Conservation (phyloP, 2,113 vertebrate species). For the Elephas maximus region DNA sequence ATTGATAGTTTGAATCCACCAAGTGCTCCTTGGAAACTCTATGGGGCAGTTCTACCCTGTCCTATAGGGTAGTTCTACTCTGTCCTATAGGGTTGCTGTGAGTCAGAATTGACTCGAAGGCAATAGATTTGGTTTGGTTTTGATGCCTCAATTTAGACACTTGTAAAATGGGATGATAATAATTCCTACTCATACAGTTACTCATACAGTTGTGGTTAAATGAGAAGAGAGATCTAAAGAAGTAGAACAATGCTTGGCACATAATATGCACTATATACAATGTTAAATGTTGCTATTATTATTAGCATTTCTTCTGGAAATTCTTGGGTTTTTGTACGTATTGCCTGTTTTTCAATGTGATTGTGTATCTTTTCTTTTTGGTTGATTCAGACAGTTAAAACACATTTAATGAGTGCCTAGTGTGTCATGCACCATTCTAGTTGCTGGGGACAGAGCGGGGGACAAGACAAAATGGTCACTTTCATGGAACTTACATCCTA, state of each 20-base stretch:
- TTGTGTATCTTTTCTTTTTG: neutral
- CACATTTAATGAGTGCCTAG: neutral
- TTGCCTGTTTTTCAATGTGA: neutral
- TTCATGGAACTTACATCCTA: too few species aligned
- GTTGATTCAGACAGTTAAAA: neutral
- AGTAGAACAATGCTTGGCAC: neutral
- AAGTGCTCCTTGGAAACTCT: too few species aligned
- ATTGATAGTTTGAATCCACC: too few species aligned
- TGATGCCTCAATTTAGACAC: neutral
- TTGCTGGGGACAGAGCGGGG: neutral
- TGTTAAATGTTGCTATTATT: neutral
- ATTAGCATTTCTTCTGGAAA: neutral
- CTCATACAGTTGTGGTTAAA: neutral
- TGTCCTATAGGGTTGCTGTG: too few species aligned
- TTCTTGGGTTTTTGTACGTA: neutral
- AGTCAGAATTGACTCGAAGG: too few species aligned
- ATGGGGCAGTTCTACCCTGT: too few species aligned
- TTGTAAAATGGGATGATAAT: neutral
- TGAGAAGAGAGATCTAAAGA: neutral
- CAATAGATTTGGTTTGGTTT: too few species aligned
- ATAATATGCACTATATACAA: neutral
- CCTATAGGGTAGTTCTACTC: too few species aligned
- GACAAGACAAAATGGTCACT: too few species aligned
- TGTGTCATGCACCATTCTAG: neutral
- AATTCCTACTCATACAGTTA: neutral